phyloP scores from a whole-genome alignment of 2,888 invertebrate genomes.

The Andrena marginata region DNA sequence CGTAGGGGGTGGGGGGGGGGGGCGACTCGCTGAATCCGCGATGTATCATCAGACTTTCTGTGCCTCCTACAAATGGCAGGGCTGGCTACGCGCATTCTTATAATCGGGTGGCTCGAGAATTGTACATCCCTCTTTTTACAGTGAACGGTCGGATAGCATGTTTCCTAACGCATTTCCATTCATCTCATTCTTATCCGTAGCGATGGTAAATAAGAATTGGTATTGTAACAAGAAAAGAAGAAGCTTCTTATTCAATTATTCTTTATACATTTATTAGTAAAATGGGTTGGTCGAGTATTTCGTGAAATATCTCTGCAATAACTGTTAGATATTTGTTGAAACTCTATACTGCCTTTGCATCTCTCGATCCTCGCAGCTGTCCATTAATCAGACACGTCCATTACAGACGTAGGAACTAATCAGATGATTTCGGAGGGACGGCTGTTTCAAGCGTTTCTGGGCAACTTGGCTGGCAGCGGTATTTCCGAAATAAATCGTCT shows the following conservation, averaged over 20 bases:
- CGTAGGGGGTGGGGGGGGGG: constrained; percentile 39
- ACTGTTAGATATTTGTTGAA: not conserved
- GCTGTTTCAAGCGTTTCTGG: constrained; percentile 7
- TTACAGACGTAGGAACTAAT: constrained; percentile 23
- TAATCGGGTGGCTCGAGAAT: constrained; percentile 30
- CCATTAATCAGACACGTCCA: not conserved
- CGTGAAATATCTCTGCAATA: too few relatives aligned
- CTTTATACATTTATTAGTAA: too few relatives aligned
- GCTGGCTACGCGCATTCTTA: constrained; percentile 57
- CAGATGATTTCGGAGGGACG: constrained; percentile 7
- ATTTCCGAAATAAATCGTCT: constrained; percentile 51
- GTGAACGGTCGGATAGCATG: too few relatives aligned
- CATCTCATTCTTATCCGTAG: too few relatives aligned
- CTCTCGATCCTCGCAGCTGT: not conserved
- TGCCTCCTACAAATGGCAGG: constrained; percentile 66
- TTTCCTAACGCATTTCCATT: not conserved
- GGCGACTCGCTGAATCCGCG: constrained; percentile 59
- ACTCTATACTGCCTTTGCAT: not conserved
- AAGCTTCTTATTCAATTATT: too few relatives aligned
- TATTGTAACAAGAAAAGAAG: too few relatives aligned
- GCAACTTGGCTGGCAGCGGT: constrained; percentile 18
- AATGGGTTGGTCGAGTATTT: too few relatives aligned
- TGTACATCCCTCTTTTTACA: constrained; percentile 15
- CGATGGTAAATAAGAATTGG: too few relatives aligned
- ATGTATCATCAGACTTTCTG: constrained; percentile 73